Evolutionary conservation across 1,140 invertebrate species (phyloP).

Genomic region (Aphis gossypii): DNA sequence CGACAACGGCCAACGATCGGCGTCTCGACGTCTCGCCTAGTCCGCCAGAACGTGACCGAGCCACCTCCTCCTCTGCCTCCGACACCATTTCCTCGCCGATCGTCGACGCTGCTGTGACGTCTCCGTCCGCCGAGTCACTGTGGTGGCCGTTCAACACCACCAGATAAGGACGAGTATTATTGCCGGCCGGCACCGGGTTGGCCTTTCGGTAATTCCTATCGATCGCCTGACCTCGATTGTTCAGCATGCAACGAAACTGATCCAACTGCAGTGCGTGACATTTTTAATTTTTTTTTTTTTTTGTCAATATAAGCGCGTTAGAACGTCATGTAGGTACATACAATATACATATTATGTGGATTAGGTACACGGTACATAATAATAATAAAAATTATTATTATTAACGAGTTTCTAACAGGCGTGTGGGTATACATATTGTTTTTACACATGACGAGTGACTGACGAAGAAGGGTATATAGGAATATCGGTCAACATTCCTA

Average conservation of each 20-base stretch:
- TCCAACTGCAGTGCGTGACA: not conserved
- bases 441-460: too few relatives aligned
- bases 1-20: not conserved
- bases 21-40: not conserved
- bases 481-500: too few relatives aligned
- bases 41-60: not conserved
- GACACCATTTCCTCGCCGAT: too few relatives aligned
- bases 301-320: not conserved
- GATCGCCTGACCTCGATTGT: not conserved
- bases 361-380: not conserved
- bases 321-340: not conserved
- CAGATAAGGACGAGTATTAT: not conserved
- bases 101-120: not conserved
- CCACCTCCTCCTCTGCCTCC: too few relatives aligned
- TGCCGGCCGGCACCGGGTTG: not conserved
- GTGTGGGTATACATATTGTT: not conserved
- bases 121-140: not conserved
- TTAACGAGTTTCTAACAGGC: not conserved
- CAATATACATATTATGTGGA: too few relatives aligned
- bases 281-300: not conserved
- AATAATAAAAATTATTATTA: not conserved
- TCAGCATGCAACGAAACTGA: not conserved
- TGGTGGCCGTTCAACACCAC: not conserved
- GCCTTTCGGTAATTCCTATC: not conserved
- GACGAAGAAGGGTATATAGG: too few relatives aligned